Conservation (phyloP, 2,113 vertebrate genomes). For the Brachypteracias leptosomus region DNA sequence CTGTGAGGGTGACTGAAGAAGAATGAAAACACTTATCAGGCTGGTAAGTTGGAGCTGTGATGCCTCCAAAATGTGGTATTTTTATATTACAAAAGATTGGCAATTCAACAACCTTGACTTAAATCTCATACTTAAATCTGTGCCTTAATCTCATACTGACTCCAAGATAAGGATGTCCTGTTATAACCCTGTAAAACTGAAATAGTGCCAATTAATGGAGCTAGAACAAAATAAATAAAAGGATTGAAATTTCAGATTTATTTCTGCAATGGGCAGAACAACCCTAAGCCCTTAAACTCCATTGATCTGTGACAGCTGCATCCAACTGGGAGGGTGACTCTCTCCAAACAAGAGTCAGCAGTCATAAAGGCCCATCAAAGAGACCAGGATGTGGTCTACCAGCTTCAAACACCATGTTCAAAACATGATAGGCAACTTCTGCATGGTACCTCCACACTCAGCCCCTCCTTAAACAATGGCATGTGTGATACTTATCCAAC, state of each 20-base stretch:
- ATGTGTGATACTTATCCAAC: not conserved
- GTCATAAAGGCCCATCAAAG: not conserved
- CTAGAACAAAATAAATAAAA: not conserved
- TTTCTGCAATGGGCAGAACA: not conserved
- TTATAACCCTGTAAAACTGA: not conserved
- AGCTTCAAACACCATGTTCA: not conserved
- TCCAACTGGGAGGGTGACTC: not conserved
- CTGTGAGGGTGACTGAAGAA: not conserved
- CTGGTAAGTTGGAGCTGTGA: not conserved
- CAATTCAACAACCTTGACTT: not conserved
- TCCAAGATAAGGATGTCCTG: not conserved
- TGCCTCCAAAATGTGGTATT: not conserved
- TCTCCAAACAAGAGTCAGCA: not conserved
- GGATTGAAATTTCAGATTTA: not conserved
- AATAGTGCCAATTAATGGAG: not conserved
- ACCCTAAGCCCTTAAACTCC: not conserved
- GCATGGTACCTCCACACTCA: not conserved
- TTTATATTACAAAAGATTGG: not conserved
- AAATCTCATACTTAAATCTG: not conserved
- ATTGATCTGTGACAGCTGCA: not conserved
- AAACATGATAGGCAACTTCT: not conserved
- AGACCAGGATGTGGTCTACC: not conserved
- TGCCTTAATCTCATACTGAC: not conserved
- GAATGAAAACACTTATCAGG: not conserved
- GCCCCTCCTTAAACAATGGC: not conserved